Base-by-base conservation (phyloP, 2,113 vertebrate species). In the Limnothrissa miodon region DNA sequence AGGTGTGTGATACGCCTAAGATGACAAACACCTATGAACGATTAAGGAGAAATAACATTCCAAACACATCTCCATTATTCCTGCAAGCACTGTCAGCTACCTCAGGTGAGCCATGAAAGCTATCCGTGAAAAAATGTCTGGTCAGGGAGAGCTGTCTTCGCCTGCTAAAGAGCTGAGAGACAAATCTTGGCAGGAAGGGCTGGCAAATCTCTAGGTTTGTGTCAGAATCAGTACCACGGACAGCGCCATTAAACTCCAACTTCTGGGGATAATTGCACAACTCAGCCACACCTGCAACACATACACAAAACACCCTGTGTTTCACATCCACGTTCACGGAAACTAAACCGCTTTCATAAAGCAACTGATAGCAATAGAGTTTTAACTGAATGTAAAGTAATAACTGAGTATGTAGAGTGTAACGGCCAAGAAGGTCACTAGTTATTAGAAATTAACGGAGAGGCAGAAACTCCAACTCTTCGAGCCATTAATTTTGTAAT, bases 151-250 rank as follows among this genome's bases (percentile, higher is more conserved):
- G 53, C 39, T 84, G 4, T 66, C 42, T 13, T 4, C 15, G 11
- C 36, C 66, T 36, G 66, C 33, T 23, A 19, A 56, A 56, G 51
- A 21, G 19, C 21, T 23, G 21, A 4, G 19, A 6, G 51, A 5
- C 51, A 23, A 6, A 56, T 4, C 51, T 56, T 56, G 51, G 51
- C 51, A 56, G 21, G 19, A 56, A 56, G 21, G 51, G 51, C 51
- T 56, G 51, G 7, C 51, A 56, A 56, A 56, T 19, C 51, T 15
- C 51, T 56, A 21, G 5, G 51, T 56, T 56, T n/a, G 51, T 56
- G 79, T 80, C 80, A 87, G 83, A 88, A 79, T 87, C 89, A 90
- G 90, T 78, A 90, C 86, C 86, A 83, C 0, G 83, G 86, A 90
- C 89, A 89, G 87, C 84, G 15, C 23, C 45, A 56, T 82, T 15